Evolutionary conservation across 2,113 vertebrate genomes (phyloP).

Genomic region (Scophthalmus maximus): DNA sequence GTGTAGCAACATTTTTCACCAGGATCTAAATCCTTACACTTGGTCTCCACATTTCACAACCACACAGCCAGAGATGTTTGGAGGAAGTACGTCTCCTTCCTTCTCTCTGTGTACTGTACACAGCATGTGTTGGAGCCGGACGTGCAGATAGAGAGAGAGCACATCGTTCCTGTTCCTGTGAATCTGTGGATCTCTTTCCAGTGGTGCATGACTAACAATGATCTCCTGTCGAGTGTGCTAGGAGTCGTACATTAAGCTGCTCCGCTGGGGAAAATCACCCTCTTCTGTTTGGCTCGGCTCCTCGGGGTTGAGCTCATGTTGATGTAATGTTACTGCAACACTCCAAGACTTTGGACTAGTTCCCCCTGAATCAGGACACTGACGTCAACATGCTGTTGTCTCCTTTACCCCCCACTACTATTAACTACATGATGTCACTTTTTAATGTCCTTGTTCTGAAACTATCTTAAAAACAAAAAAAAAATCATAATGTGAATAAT

Average conservation of each 20-base stretch:
- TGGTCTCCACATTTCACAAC: slow-evolving; percentile 76
- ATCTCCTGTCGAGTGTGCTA: slow-evolving; percentile 58
- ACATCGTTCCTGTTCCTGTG: slow-evolving; percentile 27
- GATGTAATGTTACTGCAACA: slow-evolving; percentile 67
- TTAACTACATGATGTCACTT: background rate
- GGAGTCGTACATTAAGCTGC: slow-evolving; percentile 51
- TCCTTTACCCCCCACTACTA: background rate
- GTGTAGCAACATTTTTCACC: slow-evolving; percentile 72
- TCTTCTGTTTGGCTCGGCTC: slow-evolving; percentile 57
- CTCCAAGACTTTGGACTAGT: slow-evolving; percentile 32
- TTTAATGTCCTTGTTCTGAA: background rate
- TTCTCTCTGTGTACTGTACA: slow-evolving; percentile 29
- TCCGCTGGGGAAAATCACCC: slow-evolving; percentile 65
- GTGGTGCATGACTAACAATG: slow-evolving; percentile 56
- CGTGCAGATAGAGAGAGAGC: slow-evolving; percentile 20
- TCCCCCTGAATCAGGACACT: slow-evolving; percentile 20
- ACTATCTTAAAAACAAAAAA: background rate
- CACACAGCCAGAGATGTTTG: slow-evolving; percentile 52
- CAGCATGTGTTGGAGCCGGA: slow-evolving; percentile 25
- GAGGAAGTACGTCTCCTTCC: slow-evolving; percentile 35
- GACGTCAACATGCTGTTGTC: slow-evolving; percentile 22
- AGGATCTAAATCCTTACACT: slow-evolving; percentile 70
- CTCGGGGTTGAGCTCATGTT: slow-evolving; percentile 65
- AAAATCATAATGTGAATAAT: background rate
- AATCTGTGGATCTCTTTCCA: slow-evolving; percentile 68